Conservation (phyloP, 2,113 vertebrate species). For the Leucosticte australis region DNA sequence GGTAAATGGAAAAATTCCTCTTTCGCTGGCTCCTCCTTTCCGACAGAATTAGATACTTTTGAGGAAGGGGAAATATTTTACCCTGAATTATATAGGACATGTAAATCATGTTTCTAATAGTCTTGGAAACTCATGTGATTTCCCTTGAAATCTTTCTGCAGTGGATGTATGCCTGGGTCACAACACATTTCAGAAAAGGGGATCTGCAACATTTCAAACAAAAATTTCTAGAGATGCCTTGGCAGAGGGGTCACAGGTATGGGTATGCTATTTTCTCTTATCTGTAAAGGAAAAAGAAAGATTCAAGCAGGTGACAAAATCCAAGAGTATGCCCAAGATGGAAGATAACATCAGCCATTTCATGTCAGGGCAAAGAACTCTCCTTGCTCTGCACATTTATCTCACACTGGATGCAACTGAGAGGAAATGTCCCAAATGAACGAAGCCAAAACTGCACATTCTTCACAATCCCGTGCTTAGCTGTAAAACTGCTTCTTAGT, state of each 20-base stretch:
- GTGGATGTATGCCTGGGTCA: background rate
- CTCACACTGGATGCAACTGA: background rate
- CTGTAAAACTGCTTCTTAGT: background rate
- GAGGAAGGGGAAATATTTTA: background rate
- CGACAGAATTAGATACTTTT: background rate
- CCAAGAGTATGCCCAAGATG: background rate
- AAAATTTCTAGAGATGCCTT: background rate
- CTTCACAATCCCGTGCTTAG: background rate
- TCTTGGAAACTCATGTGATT: background rate
- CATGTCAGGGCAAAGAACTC: background rate
- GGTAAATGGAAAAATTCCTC: background rate
- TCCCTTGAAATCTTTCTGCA: background rate
- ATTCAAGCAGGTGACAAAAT: background rate
- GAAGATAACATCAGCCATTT: background rate
- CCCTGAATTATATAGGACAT: background rate
- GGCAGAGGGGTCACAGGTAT: background rate
- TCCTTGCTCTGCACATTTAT: background rate
- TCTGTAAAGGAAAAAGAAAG: background rate
- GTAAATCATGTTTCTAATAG: background rate
- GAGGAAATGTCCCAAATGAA: background rate
- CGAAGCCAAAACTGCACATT: background rate
- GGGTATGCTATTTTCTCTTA: background rate
- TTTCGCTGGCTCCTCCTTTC: background rate
- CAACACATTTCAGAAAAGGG: background rate
- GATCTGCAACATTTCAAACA: background rate